These are phyloP conservation scores for Stomorhina lunata DNA, from an alignment of 2,888 invertebrate species.

Conservation along the genomic window DNA sequence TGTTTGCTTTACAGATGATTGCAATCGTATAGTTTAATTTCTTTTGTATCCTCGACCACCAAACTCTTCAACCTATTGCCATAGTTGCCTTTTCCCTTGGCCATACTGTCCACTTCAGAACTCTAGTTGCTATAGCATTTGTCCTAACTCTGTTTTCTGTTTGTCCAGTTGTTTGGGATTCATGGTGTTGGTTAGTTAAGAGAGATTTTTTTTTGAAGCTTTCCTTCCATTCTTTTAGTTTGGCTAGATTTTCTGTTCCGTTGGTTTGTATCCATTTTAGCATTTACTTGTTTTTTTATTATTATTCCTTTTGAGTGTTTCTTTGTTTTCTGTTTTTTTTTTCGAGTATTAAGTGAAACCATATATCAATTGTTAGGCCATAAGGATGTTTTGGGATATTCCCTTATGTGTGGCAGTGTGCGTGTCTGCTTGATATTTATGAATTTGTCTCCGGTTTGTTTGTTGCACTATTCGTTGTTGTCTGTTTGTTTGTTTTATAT, in stretches of 20 bases:
- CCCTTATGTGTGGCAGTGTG: conserved; percentile 37
- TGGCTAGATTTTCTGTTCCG: conserved; percentile 11
- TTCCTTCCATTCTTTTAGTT: conserved; percentile 13
- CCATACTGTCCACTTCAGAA: conserved; percentile 20
- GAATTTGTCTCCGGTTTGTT: conserved; percentile 52
- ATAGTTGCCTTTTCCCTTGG: conserved; percentile 22
- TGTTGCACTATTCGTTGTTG: not conserved
- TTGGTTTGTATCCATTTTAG: not conserved
- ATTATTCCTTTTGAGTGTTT: conserved; percentile 59
- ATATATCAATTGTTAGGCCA: conserved; percentile 76
- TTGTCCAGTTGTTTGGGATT: not conserved
- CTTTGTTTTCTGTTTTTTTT: conserved; percentile 70
- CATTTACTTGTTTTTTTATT: not conserved
- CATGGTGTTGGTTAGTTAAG: not conserved
- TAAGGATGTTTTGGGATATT: conserved; percentile 68
- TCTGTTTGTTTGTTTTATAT: no score
- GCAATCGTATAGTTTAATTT: conserved; percentile 6
- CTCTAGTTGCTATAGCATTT: not conserved
- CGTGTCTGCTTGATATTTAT: conserved; percentile 39
- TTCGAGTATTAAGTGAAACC: conserved; percentile 72
- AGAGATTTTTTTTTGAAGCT: not conserved
- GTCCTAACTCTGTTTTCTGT: not conserved
- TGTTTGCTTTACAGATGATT: conserved; percentile 30
- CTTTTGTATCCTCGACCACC: conserved; percentile 17
- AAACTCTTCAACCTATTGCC: not conserved